Conservation (phyloP, 2,797 vertebrate species). For the Hyperoplus lanceolatus region DNA sequence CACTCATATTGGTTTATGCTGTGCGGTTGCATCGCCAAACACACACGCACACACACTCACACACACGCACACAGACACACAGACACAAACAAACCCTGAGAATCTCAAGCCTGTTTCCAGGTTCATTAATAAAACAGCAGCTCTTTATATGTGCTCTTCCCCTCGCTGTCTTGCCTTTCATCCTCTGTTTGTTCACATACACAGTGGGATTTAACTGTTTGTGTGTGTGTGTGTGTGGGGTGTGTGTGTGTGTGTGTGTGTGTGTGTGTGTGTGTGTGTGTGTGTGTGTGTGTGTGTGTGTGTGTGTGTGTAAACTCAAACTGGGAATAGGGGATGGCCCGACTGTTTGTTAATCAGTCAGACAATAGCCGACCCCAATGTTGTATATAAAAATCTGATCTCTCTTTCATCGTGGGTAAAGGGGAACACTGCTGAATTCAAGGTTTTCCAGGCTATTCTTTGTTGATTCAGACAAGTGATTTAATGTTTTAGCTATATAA, state of each 20-base stretch:
- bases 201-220: slow-evolving; percentile 77
- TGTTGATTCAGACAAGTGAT: slow-evolving; percentile 27
- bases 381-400: slow-evolving; percentile 75
- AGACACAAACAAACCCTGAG: slow-evolving; percentile 34
- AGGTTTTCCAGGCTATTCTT: slow-evolving; percentile 30
- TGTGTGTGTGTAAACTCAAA: slow-evolving; percentile 72
- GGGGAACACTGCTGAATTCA: slow-evolving; percentile 55
- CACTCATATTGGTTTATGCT: slow-evolving; percentile 58
- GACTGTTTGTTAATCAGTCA: slow-evolving; percentile 84
- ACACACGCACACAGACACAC: slow-evolving; percentile 27
- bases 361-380: slow-evolving; percentile 79
- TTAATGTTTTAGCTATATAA: neutral
- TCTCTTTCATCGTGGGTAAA: slow-evolving; percentile 70
- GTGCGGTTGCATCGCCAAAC: slow-evolving; percentile 37
- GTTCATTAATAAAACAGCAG: slow-evolving; percentile 89
- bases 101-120: slow-evolving; percentile 84
- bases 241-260: slow-evolving; percentile 55
- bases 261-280: slow-evolving; percentile 60
- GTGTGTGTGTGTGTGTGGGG: slow-evolving; percentile 44
- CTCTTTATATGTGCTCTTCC: slow-evolving; percentile 87
- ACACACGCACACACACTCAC: slow-evolving; percentile 29
- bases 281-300: slow-evolving; percentile 61
- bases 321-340: slow-evolving; percentile 82
- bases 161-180: slow-evolving; percentile 85
- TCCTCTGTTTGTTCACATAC: slow-evolving; percentile 86